Base-by-base conservation (phyloP, 1,140 invertebrate genomes). In the Drosophila ananassae region DNA sequence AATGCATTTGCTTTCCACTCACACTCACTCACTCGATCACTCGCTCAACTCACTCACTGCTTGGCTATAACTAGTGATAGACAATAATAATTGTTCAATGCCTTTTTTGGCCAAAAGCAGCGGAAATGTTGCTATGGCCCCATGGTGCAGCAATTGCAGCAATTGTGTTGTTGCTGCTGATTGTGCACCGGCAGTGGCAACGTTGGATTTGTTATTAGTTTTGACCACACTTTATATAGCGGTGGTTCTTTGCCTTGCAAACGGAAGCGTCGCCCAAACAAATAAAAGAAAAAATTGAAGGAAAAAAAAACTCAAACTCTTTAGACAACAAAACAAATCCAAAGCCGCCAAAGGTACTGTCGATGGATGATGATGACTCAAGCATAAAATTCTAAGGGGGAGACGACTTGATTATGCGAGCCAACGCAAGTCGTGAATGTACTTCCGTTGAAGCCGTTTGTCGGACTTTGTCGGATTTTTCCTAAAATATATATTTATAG, bases 81-180 rank as follows among this genome's bases (percentile, higher is more conserved):
- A 63, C 58, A 78, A 47, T 41, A 69, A 83, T 83, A 83, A 83
- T 83, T 83, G 72, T 66, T 56, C 56, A 64, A 66, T 84, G 73
- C 80, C 81, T 83, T 83, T 83, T 83, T 73, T 73, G 80, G 80
- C 47, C 74, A 57, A 59, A 58, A 71, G 61, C 67, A 85, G 67
- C 80, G 80, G 80, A 84, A 84, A 73, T 34, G 76, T 69, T 52
- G 64, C 53, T 32, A 12, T 12, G 24, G 28, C 21, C 12, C 25
- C 25, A 28, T 28, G 44, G 13, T 30, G 24, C 13, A 24, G 44
- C 44, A 47, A 44, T 44, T 17, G 44, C 44, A 22, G 51, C 30
- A 21, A 34, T 17, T 28, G 56, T 52, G 56, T 52, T 52, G 50
- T 52, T 21, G 50, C 56, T 44, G 21, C 51, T 47, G 61, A 64